A percentile compares a stretch with the other conserved stretches of the same genome.
These are phyloP conservation scores for Ramazzottius varieornatus DNA, from an alignment of 2,888 invertebrate species.

Conservation along the genomic window DNA sequence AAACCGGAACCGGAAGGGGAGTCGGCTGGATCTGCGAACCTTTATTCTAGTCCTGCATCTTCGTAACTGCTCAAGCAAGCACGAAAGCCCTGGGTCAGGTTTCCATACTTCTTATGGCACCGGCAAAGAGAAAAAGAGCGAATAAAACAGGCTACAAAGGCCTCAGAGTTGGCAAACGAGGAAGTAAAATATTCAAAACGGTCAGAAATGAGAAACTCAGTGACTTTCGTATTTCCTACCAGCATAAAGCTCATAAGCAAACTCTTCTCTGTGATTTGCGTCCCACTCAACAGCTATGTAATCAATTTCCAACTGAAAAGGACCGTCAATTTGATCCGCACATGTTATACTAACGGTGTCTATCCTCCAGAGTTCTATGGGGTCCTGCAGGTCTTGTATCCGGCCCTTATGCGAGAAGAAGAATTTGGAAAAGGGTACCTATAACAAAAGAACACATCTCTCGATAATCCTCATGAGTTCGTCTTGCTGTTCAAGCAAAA, in stretches of 20 bases:
- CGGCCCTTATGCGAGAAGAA: slow-evolving; percentile 51
- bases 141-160: no score
- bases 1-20: no score
- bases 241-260: slow-evolving; percentile 79
- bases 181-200: no score
- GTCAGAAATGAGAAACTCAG: no score
- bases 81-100: no score
- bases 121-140: no score
- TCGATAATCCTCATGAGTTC: background rate
- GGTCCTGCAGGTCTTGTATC: slow-evolving; percentile 49
- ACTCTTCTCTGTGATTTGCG: slow-evolving; percentile 47
- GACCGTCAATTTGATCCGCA: slow-evolving; percentile 50
- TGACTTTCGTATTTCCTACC: slow-evolving; percentile 11
- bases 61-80: no score
- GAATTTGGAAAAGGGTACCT: slow-evolving; percentile 86
- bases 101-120: no score
- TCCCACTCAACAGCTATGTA: slow-evolving; percentile 66
- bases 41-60: no score
- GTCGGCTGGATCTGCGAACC: no score
- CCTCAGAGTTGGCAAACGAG: no score
- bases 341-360: slow-evolving; percentile 53
- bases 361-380: slow-evolving; percentile 34
- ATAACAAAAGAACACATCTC: slow-evolving; percentile 23
- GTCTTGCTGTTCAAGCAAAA: background rate
- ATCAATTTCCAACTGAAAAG: slow-evolving; percentile 67